phyloP scores from a whole-genome alignment of 2,888 invertebrate genomes.

The Netelia fuscicornis region DNA sequence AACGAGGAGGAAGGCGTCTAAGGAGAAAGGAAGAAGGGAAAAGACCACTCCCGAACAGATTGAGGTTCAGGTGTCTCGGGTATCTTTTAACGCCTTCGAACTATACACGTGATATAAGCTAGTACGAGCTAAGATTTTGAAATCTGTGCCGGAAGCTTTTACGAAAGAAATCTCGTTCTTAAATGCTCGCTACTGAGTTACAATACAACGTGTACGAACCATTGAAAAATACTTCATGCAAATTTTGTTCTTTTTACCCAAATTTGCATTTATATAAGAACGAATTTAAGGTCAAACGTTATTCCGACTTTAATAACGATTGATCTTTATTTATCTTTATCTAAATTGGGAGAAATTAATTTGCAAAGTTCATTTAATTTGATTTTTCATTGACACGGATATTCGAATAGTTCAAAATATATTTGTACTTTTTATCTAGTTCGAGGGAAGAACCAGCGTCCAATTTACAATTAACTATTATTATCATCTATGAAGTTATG shows the following conservation, averaged over 20 bases:
- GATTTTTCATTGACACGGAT: background rate
- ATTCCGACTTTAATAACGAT: background rate
- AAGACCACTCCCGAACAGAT: conserved; percentile 4
- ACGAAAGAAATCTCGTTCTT: conserved; percentile 14
- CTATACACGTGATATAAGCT: background rate
- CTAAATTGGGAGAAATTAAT: background rate
- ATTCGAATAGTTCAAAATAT: background rate
- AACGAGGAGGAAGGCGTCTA: conserved; percentile 2
- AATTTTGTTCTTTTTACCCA: background rate
- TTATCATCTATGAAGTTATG: conserved; percentile 12
- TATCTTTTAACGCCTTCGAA: conserved; percentile 15
- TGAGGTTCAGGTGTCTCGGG: conserved; percentile 58
- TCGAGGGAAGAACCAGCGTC: background rate
- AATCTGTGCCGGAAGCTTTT: conserved; percentile 36
- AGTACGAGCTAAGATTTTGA: background rate
- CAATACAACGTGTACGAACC: background rate
- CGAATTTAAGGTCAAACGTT: background rate
- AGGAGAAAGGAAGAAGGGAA: conserved; percentile 34
- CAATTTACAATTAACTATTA: background rate
- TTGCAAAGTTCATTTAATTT: background rate
- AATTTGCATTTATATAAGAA: background rate
- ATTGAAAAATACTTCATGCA: background rate
- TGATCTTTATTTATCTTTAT: background rate
- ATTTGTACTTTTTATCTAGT: background rate
- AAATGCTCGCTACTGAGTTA: background rate